A percentile compares a stretch with the other conserved stretches of the same genome.
Conservation (phyloP, 2,888 invertebrate genomes). For the Drosophila neonasuta region DNA sequence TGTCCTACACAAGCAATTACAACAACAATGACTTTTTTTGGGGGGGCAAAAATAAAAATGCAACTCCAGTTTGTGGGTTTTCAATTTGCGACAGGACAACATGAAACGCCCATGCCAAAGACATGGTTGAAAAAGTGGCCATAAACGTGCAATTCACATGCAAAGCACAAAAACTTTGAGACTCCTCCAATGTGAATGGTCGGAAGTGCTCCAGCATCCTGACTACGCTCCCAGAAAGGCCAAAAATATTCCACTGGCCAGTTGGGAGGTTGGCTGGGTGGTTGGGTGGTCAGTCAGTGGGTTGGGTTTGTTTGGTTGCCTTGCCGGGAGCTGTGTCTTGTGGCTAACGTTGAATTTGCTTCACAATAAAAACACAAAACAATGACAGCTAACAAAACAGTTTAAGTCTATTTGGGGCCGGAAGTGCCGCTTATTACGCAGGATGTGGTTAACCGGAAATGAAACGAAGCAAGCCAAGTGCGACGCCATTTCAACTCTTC, state of each 20-base stretch:
- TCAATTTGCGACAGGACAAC: constrained; percentile 61
- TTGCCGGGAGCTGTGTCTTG: constrained; percentile 29
- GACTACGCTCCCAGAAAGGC: constrained; percentile 23
- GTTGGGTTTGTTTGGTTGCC: not conserved
- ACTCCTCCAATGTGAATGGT: constrained; percentile 24
- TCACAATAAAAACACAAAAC: constrained; percentile 75
- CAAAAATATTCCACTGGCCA: constrained; percentile 27
- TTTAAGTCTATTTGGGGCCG: constrained; percentile 69
- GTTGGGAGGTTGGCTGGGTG: not conserved
- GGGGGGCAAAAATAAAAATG: constrained; percentile 71
- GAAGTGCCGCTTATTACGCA: constrained; percentile 78
- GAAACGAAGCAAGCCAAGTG: constrained; percentile 77
- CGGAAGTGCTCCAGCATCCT: constrained; percentile 71
- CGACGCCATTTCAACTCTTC: constrained; percentile 46
- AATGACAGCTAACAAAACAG: constrained; percentile 68
- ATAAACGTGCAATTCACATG: constrained; percentile 77
- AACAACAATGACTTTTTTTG: constrained; percentile 62
- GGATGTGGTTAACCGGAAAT: constrained; percentile 78
- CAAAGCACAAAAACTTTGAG: constrained; percentile 65
- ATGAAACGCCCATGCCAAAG: constrained; percentile 18
- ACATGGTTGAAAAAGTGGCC: constrained; percentile 56
- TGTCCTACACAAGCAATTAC: constrained; percentile 73
- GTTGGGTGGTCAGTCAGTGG: not conserved
- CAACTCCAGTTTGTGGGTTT: constrained; percentile 69
- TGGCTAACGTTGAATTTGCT: constrained; percentile 63